A percentile compares a stretch with the other conserved stretches of the same genome.
phyloP scores from a whole-genome alignment of 2,113 vertebrate genomes.

The Arenaria interpres region DNA sequence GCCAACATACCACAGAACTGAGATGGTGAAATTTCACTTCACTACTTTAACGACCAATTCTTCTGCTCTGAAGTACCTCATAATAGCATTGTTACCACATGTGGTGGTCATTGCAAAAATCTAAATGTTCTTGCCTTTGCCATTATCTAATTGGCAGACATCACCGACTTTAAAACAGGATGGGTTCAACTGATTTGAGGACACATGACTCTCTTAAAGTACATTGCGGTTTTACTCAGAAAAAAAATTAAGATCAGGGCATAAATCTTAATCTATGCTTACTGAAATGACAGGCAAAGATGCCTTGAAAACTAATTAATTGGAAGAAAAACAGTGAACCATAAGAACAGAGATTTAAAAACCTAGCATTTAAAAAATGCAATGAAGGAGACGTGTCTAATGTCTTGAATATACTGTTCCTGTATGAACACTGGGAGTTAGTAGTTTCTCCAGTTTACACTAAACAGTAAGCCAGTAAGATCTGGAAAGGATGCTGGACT shows the following conservation, averaged over 20 bases:
- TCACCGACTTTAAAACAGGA: not conserved
- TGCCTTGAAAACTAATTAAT: not conserved
- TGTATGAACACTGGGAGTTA: not conserved
- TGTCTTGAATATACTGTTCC: not conserved
- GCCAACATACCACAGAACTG: fast-evolving
- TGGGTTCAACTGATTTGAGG: not conserved
- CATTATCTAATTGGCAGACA: not conserved
- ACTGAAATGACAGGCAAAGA: not conserved
- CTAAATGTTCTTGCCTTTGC: not conserved
- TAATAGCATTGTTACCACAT: not conserved
- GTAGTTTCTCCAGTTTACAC: not conserved
- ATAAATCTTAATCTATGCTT: not conserved
- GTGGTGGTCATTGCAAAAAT: not conserved
- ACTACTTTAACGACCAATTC: not conserved
- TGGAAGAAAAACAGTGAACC: not conserved
- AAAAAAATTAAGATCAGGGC: not conserved
- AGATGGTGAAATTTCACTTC: not conserved
- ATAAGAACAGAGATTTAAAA: not conserved
- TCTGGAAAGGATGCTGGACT: not conserved
- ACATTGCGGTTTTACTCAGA: not conserved
- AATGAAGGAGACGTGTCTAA: not conserved
- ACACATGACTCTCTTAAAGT: not conserved
- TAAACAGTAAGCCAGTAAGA: not conserved
- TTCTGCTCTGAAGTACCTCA: not conserved
- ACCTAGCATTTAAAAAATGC: not conserved